Base-by-base conservation (phyloP, 2,797 vertebrate genomes). In the Manis crassicaudata region DNA sequence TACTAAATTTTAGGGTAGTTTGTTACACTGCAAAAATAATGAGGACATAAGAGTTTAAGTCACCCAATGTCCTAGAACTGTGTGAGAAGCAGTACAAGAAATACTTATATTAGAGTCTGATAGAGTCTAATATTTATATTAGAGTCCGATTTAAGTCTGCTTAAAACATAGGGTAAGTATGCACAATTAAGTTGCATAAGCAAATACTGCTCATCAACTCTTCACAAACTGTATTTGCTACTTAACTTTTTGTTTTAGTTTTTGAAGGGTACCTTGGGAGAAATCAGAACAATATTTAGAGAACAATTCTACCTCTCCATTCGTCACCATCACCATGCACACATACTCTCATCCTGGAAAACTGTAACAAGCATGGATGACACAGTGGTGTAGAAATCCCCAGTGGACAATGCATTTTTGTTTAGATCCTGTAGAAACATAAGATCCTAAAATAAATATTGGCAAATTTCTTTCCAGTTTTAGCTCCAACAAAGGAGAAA, bases 361-460 rank as follows among this genome's bases (percentile, higher is more conserved):
- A 23, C 8, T 46, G 4, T 60, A 75, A 67, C 20, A 50, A 75
- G 25, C 7, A 14, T 4, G 11, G 37, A 70, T 77, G 62, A 90
- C 32, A 16, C 18, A 81, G 65, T 46, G n/a, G 27, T 29, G 4
- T 77, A 7, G 35, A 85, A 93, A 95, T 79, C 16, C 18, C 56
- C 62, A 73, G 9, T 10, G 25, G 35, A 3, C 43, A 62, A 27
- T 56, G 20, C 4, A 58, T 54, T 89, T 79, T 88, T 73, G 43
- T 52, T 92, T 83, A 84, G 58, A 54, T 32, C n/a, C 40, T 35
- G 79, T 23, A 43, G 63, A 90, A 90, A 60, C 3, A 16, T 23
- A 89, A 72, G 27, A 72, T 84, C 10, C 54, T 73, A 52, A 73
- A 88, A 62, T 70, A 92, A 90, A 75, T 82, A 95, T 16, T 95